phyloP scores from a whole-genome alignment of 2,888 invertebrate species.

The Megalurothrips usitatus region DNA sequence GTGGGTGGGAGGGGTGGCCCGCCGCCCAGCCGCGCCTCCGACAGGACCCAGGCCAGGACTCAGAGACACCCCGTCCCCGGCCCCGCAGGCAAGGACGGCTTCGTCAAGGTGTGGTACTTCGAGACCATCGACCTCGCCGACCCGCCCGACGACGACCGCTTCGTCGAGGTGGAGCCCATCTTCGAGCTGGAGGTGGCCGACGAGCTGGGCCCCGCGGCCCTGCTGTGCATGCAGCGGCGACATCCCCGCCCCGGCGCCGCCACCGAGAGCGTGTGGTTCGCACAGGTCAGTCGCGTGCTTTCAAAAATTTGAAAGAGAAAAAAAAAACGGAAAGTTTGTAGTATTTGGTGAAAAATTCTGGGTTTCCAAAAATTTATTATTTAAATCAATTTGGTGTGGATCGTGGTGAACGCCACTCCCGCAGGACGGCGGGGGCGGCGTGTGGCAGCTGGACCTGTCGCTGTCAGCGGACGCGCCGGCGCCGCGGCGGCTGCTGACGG shows the following conservation, averaged over 20 bases:
- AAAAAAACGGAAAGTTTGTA: too few species aligned
- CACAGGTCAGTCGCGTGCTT: slow-evolving; percentile 2
- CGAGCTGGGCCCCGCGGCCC: slow-evolving; percentile 46
- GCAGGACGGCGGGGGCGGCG: slow-evolving; percentile 80
- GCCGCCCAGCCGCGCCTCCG: neutral
- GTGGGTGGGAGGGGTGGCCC: slow-evolving; percentile 40
- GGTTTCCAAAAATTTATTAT: too few species aligned
- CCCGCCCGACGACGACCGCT: slow-evolving; percentile 66
- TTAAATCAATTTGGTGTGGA: too few species aligned
- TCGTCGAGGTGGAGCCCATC: slow-evolving; percentile 79
- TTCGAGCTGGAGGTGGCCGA: slow-evolving; percentile 67
- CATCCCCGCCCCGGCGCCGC: slow-evolving; percentile 42
- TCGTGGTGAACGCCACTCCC: too few species aligned
- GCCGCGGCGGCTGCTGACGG: slow-evolving; percentile 53
- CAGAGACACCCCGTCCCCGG: neutral
- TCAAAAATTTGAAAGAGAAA: too few species aligned
- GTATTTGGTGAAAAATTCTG: too few species aligned
- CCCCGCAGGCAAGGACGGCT: slow-evolving; percentile 64
- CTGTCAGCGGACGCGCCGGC: slow-evolving; percentile 43
- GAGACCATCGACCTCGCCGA: slow-evolving; percentile 86
- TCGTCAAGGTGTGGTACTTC: slow-evolving; percentile 82
- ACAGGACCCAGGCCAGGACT: neutral
- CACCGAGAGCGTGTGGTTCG: neutral
- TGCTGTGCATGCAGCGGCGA: slow-evolving; percentile 55
- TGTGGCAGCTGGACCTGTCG: slow-evolving; percentile 68